Evolutionary conservation across 2,797 vertebrate genomes (phyloP).

Genomic region (Acanthiza pusilla): DNA sequence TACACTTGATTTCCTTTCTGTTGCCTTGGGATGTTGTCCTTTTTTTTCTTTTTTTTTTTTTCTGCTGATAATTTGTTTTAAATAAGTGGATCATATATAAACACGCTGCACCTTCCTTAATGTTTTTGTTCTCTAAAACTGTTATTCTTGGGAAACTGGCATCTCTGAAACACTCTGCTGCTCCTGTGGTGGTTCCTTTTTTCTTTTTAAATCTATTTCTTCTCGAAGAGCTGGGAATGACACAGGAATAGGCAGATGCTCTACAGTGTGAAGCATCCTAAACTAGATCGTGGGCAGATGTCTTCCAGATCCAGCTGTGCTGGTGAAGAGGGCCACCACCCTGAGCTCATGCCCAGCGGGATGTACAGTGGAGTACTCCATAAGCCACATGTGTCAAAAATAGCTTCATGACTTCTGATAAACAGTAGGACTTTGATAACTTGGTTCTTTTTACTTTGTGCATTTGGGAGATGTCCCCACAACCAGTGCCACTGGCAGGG

Average conservation of each 20-base stretch:
- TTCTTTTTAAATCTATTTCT: background rate
- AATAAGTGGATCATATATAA: background rate
- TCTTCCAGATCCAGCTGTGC: background rate
- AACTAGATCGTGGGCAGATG: background rate
- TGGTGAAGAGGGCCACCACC: background rate
- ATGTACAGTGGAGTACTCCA: background rate
- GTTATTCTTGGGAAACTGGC: background rate
- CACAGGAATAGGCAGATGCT: background rate
- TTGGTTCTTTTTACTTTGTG: background rate
- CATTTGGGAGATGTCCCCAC: background rate
- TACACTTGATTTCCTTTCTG: constrained; percentile 39
- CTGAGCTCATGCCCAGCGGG: background rate
- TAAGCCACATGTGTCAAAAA: background rate
- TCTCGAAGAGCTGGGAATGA: background rate
- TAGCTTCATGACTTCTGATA: background rate
- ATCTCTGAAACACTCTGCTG: background rate
- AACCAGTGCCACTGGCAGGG: background rate
- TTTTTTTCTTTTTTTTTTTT: background rate
- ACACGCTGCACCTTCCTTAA: background rate
- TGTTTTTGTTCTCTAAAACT: background rate
- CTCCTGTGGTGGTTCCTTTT: background rate
- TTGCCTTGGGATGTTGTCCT: constrained; percentile 14
- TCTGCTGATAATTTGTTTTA: constrained; percentile 6
- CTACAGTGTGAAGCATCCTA: background rate
- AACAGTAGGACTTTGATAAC: background rate